Percentiles rank a stretch among this genome's conserved stretches.
phyloP scores from a whole-genome alignment of 2,888 invertebrate genomes.

The Drosophila neonasuta region DNA sequence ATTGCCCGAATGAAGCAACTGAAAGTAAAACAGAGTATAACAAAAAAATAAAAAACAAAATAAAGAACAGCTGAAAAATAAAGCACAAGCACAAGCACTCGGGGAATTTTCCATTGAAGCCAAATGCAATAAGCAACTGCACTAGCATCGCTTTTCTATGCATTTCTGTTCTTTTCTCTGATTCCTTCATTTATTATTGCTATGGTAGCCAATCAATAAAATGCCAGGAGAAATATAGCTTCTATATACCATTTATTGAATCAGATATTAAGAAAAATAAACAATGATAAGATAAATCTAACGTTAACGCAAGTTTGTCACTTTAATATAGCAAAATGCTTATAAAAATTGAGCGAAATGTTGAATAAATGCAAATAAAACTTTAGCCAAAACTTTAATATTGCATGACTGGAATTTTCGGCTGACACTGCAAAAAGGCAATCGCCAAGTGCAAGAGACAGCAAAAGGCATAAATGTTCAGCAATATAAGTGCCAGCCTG shows the following conservation, averaged over 20 bases:
- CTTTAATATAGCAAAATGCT: no score
- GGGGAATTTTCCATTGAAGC: not conserved
- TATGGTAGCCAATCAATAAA: conserved; percentile 33
- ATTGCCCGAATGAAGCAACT: conserved; percentile 8
- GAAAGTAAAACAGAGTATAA: conserved; percentile 2
- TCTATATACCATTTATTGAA: conserved; percentile 9
- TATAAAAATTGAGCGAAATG: no score
- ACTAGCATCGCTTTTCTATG: not conserved
- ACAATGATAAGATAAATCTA: no score
- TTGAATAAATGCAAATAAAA: not conserved
- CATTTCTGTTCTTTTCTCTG: not conserved
- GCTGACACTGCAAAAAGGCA: not conserved
- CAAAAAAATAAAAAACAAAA: not conserved
- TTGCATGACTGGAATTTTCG: not conserved
- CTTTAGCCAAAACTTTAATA: not conserved
- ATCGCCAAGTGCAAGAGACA: not conserved
- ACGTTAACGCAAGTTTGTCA: no score
- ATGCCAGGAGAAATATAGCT: conserved; percentile 22
- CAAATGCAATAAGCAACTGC: conserved; percentile 31
- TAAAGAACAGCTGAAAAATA: conserved; percentile 2
- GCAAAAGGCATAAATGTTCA: not conserved
- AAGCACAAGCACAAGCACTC: not conserved
- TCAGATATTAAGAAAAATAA: conserved; percentile 4
- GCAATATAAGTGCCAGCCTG: not conserved
- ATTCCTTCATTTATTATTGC: conserved; percentile 24